These are phyloP conservation scores for Sebastes oblongus DNA, from an alignment of 2,797 vertebrate genomes.

Conservation along the genomic window DNA sequence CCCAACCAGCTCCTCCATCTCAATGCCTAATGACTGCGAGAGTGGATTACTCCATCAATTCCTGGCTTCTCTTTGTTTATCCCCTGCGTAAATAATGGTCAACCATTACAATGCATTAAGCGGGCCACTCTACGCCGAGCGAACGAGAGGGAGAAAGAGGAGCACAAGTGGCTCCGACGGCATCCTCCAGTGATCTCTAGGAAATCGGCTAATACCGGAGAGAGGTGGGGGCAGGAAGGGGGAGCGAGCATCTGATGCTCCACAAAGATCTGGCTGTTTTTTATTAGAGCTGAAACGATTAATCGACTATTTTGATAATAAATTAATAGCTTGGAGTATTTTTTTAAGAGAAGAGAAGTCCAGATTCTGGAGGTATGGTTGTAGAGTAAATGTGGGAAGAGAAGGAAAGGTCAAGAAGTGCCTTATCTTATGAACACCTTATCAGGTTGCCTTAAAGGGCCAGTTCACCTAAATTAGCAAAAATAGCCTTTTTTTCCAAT, in stretches of 20 bases:
- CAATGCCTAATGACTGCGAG: conserved; percentile 78
- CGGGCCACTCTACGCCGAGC: conserved; percentile 62
- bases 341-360: no score
- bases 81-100: conserved; percentile 82
- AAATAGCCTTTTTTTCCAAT: background rate
- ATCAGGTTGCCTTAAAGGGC: background rate
- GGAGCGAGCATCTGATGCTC: conserved; percentile 3
- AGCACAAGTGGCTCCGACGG: conserved; percentile 58
- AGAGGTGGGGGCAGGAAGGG: background rate
- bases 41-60: conserved; percentile 83
- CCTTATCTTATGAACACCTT: background rate
- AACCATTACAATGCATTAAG: conserved; percentile 83
- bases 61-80: conserved; percentile 82
- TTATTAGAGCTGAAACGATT: background rate
- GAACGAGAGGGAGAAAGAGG: conserved; percentile 48
- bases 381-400: background rate
- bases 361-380: no score
- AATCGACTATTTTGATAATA: no score
- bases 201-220: conserved; percentile 62
- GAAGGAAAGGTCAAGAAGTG: background rate
- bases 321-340: no score
- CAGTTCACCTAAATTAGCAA: background rate
- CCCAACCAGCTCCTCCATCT: conserved; percentile 74
- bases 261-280: conserved; percentile 3
- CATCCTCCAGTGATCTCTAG: conserved; percentile 65